Base-by-base conservation (phyloP, 2,113 vertebrate genomes). In the Platysteira castanea region DNA sequence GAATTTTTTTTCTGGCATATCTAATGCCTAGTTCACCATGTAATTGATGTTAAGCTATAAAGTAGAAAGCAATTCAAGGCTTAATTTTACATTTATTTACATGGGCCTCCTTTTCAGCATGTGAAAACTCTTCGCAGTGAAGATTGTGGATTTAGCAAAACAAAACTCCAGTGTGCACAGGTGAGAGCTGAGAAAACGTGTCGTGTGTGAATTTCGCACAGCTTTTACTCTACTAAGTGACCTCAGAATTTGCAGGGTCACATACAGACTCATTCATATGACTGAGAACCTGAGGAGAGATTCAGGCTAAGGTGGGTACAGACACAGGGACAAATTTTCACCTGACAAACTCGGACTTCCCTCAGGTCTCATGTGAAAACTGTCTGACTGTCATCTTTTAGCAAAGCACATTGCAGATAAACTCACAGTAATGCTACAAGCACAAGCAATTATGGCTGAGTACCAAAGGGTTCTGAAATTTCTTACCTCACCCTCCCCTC, bases 301-400 rank as follows among this genome's bases (percentile, higher is more conserved):
- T 75, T 67, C 42, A 59, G n/a, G 5, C 4, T 77, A 65, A 31
- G 28, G 30, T 42, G 19, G 42, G 19, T 59, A 41, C 15, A 57
- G 50, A 49, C 27, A 53, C 15, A 37, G 17, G 27, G 56, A 57
- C 9, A 75, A 41, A 78, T 56, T 30, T 90, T 15, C 16, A 54
- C 0, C 0, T 15, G 27, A n/a, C 33, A n/a, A 57, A 74, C 53
- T n/a, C 0, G 0, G 14, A 22, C 20, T 64, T 50, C 3, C 15
- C 13, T 64, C 57, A 76, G 13, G 10, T 76, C 7, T 90, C 31
- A 24, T 2, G 0, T 52, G 17, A 64, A 17, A 80, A 63, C 35
- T 49, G 7, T 14, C 47, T 69, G 41, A 19, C n/a, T 64, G 18
- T 17, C 44, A 22, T 57, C 65, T 70, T 76, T 44, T 21, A 33